These are phyloP conservation scores for Chaunax sp. DNA, from an alignment of 2,797 vertebrate species.

Conservation along the genomic window DNA sequence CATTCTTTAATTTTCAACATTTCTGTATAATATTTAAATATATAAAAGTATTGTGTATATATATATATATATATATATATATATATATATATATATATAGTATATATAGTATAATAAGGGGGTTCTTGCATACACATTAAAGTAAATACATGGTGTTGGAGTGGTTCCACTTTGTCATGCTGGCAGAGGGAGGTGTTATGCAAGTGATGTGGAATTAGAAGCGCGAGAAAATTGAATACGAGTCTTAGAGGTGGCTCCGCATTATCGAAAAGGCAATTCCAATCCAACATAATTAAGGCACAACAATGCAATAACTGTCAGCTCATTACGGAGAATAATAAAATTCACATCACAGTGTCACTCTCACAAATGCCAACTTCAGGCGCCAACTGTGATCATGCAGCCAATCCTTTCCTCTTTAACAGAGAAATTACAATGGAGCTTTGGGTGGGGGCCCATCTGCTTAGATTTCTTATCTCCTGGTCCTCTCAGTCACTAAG, in stretches of 20 bases:
- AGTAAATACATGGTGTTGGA: neutral
- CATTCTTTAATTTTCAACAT: too few relatives aligned
- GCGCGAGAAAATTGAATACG: constrained; percentile 70
- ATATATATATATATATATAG: too few relatives aligned
- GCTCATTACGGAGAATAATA: constrained; percentile 79
- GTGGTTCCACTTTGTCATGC: constrained; percentile 4
- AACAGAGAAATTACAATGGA: constrained; percentile 60
- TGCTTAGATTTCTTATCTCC: constrained; percentile 51
- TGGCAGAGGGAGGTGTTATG: constrained; percentile 30
- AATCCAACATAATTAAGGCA: constrained; percentile 82
- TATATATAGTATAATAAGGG: too few relatives aligned
- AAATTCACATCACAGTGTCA: constrained; percentile 77
- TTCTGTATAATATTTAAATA: too few relatives aligned
- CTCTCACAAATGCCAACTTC: constrained; percentile 79
- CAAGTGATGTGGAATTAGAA: constrained; percentile 64
- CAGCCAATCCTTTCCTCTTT: constrained; percentile 58
- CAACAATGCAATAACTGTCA: constrained; percentile 83
- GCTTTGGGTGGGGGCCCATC: constrained; percentile 60
- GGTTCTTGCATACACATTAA: neutral
- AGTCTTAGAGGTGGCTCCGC: constrained; percentile 72
- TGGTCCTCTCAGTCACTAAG: constrained; percentile 10
- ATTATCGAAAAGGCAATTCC: constrained; percentile 79
- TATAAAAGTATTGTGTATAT: too few relatives aligned
- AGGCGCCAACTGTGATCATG: constrained; percentile 68
- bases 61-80: too few relatives aligned